Evolutionary conservation across 2,113 vertebrate species (phyloP).

Genomic region (Halichoerus grypus): DNA sequence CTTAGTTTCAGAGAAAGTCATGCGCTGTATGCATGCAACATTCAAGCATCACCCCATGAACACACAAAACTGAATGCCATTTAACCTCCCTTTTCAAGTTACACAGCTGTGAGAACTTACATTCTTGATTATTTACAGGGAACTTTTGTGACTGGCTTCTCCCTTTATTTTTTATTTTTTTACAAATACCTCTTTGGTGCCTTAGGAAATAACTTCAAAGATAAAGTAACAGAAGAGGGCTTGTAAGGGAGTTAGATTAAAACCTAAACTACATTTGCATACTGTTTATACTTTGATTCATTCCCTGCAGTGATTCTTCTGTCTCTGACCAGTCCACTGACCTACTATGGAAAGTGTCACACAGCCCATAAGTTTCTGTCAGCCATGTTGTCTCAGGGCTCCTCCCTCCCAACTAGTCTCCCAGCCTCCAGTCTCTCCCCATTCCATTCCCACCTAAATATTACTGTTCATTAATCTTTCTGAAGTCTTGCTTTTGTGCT

Average conservation of each 20-base stretch:
- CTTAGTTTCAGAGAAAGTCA: conserved; percentile 2
- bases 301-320: not conserved
- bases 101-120: not conserved
- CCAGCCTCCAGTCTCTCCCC: not conserved
- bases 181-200: not conserved
- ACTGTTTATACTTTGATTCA: not conserved
- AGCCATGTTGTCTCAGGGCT: not conserved
- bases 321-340: not conserved
- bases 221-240: not conserved
- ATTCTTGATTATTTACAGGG: not conserved
- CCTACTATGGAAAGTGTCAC: not conserved
- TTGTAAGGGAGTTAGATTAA: not conserved
- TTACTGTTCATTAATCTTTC: not conserved
- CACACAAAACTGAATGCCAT: not conserved
- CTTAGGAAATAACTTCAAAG: conserved; percentile 54
- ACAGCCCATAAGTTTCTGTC: not conserved
- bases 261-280: not conserved
- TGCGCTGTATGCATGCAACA: not conserved
- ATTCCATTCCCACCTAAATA: not conserved
- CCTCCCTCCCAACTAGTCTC: not conserved
- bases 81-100: not conserved
- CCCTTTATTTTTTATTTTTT: not conserved
- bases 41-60: not conserved
- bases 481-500: not conserved
- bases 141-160: not conserved